Base-by-base conservation (phyloP, 1,140 invertebrate genomes). In the Pemphigus obesinymphae region DNA sequence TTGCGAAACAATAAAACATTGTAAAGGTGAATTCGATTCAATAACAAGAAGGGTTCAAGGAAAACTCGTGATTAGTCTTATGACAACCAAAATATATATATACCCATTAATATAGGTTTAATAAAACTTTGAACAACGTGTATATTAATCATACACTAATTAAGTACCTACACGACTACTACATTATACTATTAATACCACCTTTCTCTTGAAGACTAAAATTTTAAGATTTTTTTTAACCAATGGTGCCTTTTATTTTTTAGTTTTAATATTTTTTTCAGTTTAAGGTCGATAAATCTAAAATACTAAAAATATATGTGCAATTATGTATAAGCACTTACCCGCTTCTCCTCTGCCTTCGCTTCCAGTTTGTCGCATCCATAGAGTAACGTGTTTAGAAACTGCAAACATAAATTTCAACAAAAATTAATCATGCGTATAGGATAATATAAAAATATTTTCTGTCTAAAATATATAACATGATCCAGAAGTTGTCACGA, bases 361-460 rank as follows among this genome's bases (percentile, higher is more conserved):
- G 76, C 76, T 61, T 80, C 76, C 76, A 80, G 55, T 63, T 80
- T 80, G 53, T 80, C 76, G 26, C 76, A 80, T 43, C 76, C 76
- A 80, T 80, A 80, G 76, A 80, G 76, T 80, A 80, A 80, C 40
- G 76, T 80, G 37, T 80, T 80, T 80, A 80, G 55, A 80, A 80
- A 80, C 76, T 80, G 76, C 37, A n/a, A 80, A 80, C 53, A 58
- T 61, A 80, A 58, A 80, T 53, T 63, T 34, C n/a, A 55, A 58
- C 31, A 76, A 40, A 73, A 48, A 73, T 73, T 31, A 48, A 48
- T 48, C 23, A 45, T 11, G 68, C 43, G 43, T 72, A 31, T 29
- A 45, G 40, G 31, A 66, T 4, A 34, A 37, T 66, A 17, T 63
- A 66, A 17, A n/a, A 37, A 20, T 20, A 48, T 50, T 73, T 48